A percentile compares a stretch with the other conserved stretches of the same genome.
Evolutionary conservation across 2,888 invertebrate species (phyloP).

Genomic region (Julus scanicus): DNA sequence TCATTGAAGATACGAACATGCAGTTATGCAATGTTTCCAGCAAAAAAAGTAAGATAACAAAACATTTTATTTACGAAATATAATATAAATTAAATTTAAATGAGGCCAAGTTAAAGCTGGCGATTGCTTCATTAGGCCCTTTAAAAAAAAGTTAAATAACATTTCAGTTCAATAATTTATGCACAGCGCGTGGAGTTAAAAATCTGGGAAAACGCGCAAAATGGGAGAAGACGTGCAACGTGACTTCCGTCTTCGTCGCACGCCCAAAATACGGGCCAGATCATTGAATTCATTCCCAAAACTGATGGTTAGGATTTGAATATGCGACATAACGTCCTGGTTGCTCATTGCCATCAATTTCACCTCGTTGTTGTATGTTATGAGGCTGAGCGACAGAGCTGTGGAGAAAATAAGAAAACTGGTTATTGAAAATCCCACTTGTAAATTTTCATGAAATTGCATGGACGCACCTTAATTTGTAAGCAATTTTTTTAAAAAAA

Average conservation of each 20-base stretch:
- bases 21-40: too few species aligned
- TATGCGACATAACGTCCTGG: constrained; percentile 2
- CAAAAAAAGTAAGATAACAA: background rate
- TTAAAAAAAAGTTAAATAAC: background rate
- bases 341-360: constrained; percentile 13
- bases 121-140: background rate
- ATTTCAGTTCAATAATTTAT: background rate
- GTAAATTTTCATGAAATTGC: too few species aligned
- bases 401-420: too few species aligned
- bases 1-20: too few species aligned
- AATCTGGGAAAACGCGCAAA: background rate
- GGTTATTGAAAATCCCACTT: too few species aligned
- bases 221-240: background rate
- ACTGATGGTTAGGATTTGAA: background rate
- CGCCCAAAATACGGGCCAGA: background rate
- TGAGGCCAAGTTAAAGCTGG: background rate
- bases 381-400: constrained; percentile 47
- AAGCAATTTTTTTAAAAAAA: too few species aligned
- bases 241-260: background rate
- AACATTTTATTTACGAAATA: constrained; percentile 10
- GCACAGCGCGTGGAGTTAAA: background rate
- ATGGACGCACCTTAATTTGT: too few species aligned
- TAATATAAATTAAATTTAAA: constrained; percentile 15
- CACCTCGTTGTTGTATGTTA: constrained; percentile 1
- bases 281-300: constrained; percentile 44